Percentiles rank a stretch among this genome's conserved stretches.
Evolutionary conservation across 1,140 invertebrate species (phyloP).

Genomic region (Ooceraea biroi): DNA sequence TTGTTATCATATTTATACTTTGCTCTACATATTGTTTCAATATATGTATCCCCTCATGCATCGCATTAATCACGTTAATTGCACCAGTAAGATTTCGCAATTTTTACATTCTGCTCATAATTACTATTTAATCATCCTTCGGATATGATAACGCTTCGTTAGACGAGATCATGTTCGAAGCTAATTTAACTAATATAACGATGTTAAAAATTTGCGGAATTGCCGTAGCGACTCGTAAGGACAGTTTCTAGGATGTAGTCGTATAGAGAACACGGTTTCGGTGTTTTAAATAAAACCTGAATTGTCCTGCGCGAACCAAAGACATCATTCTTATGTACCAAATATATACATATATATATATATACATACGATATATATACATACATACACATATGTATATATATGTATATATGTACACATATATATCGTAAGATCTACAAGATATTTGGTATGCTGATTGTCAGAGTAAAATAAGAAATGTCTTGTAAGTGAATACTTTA

Average conservation of each 20-base stretch:
- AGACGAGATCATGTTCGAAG: slow-evolving; percentile 16
- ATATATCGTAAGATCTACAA: no score
- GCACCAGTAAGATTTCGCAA: not conserved
- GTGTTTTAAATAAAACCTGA: slow-evolving; percentile 1
- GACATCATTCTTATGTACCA: not conserved
- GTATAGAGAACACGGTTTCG: not conserved
- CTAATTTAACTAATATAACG: not conserved
- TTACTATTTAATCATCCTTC: slow-evolving; percentile 20
- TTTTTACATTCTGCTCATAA: slow-evolving; percentile 8
- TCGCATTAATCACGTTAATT: not conserved
- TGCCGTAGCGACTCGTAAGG: not conserved
- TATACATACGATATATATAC: no score
- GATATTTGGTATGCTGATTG: no score
- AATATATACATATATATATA: no score
- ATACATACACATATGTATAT: no score
- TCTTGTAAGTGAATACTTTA: no score
- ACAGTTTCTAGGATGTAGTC: not conserved
- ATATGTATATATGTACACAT: no score
- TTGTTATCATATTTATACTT: not conserved
- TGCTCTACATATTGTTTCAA: not conserved
- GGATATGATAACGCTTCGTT: not conserved
- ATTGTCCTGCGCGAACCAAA: not conserved
- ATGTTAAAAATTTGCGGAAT: not conserved
- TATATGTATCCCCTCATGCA: not conserved
- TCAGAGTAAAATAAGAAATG: no score